A percentile compares a stretch with the other conserved stretches of the same genome.
These are phyloP conservation scores for Furcula furcula DNA, from an alignment of 2,888 invertebrate genomes.

Conservation along the genomic window DNA sequence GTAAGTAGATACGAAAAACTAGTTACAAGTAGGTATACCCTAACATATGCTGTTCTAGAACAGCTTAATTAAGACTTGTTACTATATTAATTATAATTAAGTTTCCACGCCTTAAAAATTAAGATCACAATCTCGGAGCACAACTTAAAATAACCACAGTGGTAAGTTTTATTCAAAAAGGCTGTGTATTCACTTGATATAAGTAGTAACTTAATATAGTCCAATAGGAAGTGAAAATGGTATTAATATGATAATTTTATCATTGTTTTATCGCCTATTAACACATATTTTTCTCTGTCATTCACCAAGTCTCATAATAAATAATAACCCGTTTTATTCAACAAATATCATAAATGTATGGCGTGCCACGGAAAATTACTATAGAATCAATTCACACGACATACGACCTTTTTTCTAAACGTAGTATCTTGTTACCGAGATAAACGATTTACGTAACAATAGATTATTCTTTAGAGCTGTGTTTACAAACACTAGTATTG, in stretches of 20 bases:
- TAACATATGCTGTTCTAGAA: too few relatives aligned
- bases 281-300: too few relatives aligned
- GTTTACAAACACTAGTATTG: constrained; percentile 37
- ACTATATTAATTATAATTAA: constrained; percentile 40
- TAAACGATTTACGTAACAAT: constrained; percentile 2
- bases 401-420: constrained; percentile 11
- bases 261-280: constrained; percentile 18
- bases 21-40: too few relatives aligned
- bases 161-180: constrained; percentile 11
- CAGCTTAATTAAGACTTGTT: constrained; percentile 38
- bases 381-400: background rate
- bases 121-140: constrained; percentile 40
- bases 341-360: too few relatives aligned
- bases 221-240: constrained; percentile 18
- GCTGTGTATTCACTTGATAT: too few relatives aligned
- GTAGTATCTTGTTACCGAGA: background rate
- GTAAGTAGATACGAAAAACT: too few relatives aligned
- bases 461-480: constrained; percentile 11
- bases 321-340: too few relatives aligned
- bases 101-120: constrained; percentile 36
- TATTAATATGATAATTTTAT: constrained; percentile 27
- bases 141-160: constrained; percentile 20
- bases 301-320: too few relatives aligned
- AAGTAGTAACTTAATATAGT: too few relatives aligned
- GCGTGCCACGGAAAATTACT: background rate